A percentile compares a stretch with the other conserved stretches of the same genome.
These are phyloP conservation scores for rat (Rattus norvegicus) DNA, from an alignment of 2,113 vertebrate species.

Conservation along the genomic window GRCr8 NC_086035.1:33020001-33020500, in stretches of 20 bases:
- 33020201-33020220: background rate
- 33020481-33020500: background rate
- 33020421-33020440: constrained; percentile 16
- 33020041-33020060: background rate
- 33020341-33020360: background rate
- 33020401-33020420: background rate
- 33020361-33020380: background rate
- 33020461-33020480: background rate
- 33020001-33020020: background rate
- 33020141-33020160: background rate
- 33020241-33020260: background rate
- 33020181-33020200: background rate
- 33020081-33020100: background rate
- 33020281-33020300: background rate
- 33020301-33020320: background rate
- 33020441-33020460: background rate
- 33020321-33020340: too few relatives aligned
- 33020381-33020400: background rate
- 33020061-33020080: background rate
- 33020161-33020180: background rate
- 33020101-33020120: background rate
- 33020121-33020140: background rate
- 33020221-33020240: background rate
- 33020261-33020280: background rate
- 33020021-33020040: background rate